Evolutionary conservation across 2,797 vertebrate genomes (phyloP).

Genomic region (Neomorphus geoffroyi): DNA sequence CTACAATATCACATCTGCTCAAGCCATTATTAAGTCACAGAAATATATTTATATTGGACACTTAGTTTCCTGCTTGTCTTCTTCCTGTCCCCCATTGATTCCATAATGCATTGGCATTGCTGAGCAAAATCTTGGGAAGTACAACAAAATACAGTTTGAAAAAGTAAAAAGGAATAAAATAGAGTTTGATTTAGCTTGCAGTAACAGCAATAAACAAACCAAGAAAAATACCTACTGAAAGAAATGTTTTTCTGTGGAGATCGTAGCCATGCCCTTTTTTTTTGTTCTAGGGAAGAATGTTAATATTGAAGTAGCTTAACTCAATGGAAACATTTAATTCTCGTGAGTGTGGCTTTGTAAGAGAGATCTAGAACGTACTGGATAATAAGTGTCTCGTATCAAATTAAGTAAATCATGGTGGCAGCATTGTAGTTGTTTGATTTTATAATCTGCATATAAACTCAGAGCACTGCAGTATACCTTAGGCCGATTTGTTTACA

Average conservation of each 20-base stretch:
- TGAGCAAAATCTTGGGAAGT: not conserved
- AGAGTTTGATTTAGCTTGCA: not conserved
- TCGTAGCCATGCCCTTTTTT: not conserved
- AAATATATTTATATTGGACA: not conserved
- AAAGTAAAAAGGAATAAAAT: not conserved
- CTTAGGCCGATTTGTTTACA: not conserved
- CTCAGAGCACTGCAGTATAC: not conserved
- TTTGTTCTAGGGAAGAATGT: not conserved
- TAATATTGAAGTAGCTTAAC: slow-evolving; percentile 23
- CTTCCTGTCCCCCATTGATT: not conserved
- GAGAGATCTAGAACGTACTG: not conserved
- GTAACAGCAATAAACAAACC: not conserved
- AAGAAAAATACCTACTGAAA: not conserved
- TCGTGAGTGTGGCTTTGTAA: not conserved
- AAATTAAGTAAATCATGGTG: slow-evolving; percentile 2
- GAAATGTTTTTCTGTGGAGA: not conserved
- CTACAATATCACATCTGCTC: not conserved
- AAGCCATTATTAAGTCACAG: slow-evolving; percentile 6
- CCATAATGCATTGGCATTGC: not conserved
- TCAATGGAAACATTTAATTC: slow-evolving; percentile 28
- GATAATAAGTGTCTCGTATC: not conserved
- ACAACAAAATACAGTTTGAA: not conserved
- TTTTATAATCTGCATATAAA: slow-evolving; percentile 38
- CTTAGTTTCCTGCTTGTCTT: slow-evolving; percentile 7
- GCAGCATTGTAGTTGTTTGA: not conserved